Evolutionary conservation across 2,888 invertebrate genomes (phyloP), one percentile per base, ranked within the genome.

Genomic region (Parasteatoda lunata): DNA sequence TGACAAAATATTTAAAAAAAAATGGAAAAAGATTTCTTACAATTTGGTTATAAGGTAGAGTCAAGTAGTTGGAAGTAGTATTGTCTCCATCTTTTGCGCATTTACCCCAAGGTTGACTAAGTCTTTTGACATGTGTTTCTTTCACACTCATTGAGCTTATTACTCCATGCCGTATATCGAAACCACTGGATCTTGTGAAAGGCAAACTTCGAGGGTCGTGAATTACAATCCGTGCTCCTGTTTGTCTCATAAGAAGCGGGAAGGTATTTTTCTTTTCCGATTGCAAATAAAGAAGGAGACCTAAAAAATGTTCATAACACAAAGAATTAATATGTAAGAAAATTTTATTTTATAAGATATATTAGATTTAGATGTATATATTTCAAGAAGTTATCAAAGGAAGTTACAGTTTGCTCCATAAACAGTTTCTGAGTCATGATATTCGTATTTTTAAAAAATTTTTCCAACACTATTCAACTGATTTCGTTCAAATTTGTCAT

Each of bases 151-250:
- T 30, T 7, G 87, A 75, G 7, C n/a, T 47, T 13, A 78, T 78
- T n/a, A 77, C 87, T 5, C 78, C 69, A 13, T 71, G 70, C 0
- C 75, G 73, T 8, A 88, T 64, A 52, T 88, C 87, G n/a, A 88
- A 77, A 3, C 87, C 83, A 0, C 72, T 48, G 45, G 78, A 77
- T 3, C 52, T 49, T 0, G 83, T 54, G 68, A 78, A 83, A 3
- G 87, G 87, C 8, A 88, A 15, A 11, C 75, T 73, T 5, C 66
- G 49, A 0, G 87, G 87, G 15, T 88, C 87, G 68, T 88, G 87
- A 1, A 88, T 51, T 0, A 83, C 66, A 11, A 88, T 15, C 5
- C 87, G 73, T 5, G 65, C 83, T 4, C 87, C 83, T 3, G 75
- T 65, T 30, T 48, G 64, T 5, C 47, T 15, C 1, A 70, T 48